Evolutionary conservation across 2,113 vertebrate species (phyloP).

Genomic region (Rhinopomastus cyanomelas): DNA sequence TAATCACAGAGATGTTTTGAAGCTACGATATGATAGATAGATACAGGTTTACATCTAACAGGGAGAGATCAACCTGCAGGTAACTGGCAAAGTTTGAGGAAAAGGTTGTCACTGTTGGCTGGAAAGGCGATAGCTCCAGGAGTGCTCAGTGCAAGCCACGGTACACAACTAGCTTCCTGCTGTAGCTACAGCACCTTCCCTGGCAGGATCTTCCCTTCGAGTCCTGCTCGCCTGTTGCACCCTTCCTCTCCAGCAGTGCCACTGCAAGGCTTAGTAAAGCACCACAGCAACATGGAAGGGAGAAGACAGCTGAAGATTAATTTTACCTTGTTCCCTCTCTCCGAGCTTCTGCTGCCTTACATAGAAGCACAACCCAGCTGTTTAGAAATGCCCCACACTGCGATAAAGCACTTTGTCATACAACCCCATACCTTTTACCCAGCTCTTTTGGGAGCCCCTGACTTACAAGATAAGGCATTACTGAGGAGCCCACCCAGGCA

Average conservation of each 20-base stretch:
- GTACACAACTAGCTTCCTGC: background rate
- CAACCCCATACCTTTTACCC: background rate
- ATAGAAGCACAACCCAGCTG: background rate
- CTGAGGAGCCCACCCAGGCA: background rate
- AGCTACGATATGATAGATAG: background rate
- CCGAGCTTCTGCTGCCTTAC: background rate
- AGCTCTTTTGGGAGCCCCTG: background rate
- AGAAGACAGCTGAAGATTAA: background rate
- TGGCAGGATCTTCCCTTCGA: background rate
- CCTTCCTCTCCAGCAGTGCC: background rate
- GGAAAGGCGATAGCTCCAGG: background rate
- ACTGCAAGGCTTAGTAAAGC: background rate
- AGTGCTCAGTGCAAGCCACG: background rate
- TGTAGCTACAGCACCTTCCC: background rate
- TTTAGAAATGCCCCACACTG: background rate
- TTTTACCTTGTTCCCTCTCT: background rate
- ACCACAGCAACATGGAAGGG: background rate
- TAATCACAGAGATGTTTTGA: background rate
- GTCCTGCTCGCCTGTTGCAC: background rate
- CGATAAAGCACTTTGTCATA: background rate
- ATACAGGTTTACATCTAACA: background rate
- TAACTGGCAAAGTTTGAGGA: background rate
- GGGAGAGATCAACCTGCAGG: background rate
- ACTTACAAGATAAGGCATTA: background rate
- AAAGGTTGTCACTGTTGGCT: background rate